phyloP scores from a whole-genome alignment of 92 coral and sea anemone species.

The Porites cylindrica region DNA sequence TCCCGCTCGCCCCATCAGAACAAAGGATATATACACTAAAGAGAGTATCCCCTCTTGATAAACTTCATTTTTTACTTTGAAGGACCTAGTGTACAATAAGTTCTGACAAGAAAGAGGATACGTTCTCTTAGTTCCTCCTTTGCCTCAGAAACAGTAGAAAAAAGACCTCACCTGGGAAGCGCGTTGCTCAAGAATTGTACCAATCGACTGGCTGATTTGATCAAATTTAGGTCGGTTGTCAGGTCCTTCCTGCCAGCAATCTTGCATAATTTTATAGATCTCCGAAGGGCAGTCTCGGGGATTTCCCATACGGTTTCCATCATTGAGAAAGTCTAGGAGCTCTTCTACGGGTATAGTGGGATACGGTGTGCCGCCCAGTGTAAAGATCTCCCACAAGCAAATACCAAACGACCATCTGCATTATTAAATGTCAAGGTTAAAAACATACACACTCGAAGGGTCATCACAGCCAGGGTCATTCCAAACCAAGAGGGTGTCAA shows the following conservation, averaged over 20 bases:
- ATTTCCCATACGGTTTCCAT: conserved; percentile 84
- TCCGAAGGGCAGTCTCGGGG: conserved; percentile 91
- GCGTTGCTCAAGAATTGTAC: conserved; percentile 75
- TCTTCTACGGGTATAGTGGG: conserved; percentile 81
- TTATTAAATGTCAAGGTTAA: neutral
- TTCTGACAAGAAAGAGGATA: no score
- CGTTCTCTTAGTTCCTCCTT: no score
- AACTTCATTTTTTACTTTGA: no score
- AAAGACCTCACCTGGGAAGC: conserved; percentile 70
- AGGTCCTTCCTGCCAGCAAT: conserved; percentile 82
- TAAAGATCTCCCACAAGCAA: conserved; percentile 90
- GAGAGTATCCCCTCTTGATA: no score
- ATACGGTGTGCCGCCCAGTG: conserved; percentile 93
- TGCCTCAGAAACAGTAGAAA: no score
- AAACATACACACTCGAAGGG: neutral
- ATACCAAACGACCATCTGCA: conserved; percentile 93
- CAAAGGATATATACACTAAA: no score
- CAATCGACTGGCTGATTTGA: conserved; percentile 72
- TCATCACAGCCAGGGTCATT: no score
- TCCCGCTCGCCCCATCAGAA: no score
- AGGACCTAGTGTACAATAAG: no score
- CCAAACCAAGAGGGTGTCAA: no score
- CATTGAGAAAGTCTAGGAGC: conserved; percentile 80
- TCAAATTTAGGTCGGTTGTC: conserved; percentile 77
- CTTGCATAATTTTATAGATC: conserved; percentile 87